Evolutionary conservation across 2,113 vertebrate species (phyloP), one percentile per base, ranked within the genome.

Genomic region (Epinephelus lanceolatus): DNA sequence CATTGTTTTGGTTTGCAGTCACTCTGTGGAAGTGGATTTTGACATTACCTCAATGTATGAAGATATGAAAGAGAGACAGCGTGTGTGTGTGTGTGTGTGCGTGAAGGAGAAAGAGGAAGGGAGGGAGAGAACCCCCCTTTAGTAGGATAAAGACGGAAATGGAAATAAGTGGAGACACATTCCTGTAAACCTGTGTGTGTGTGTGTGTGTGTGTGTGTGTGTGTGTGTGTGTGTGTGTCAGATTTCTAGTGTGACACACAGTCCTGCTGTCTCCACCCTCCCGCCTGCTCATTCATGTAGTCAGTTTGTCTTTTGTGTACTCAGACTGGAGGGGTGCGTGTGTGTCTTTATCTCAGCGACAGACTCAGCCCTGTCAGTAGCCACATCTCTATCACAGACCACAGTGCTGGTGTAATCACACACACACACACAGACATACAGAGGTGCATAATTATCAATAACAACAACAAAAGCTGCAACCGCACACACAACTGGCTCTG

Each of bases 1-100:
- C 90, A 88, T 91, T 91, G 92, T 94, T 93, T 86, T 90, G 87
- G 85, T 91, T 86, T 72, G 78, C 79, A 88, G 78, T 85, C 84
- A 84, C 86, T 85, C 77, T 86, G 81, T 91, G 91, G 91, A 90
- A 92, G 89, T 88, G 80, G 80, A 89, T 91, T 93, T 83, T 89
- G 79, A 92, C 83, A 85, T 87, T 83, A 91, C 90, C 87, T 83
- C 83, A 74, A 80, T 85, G 76, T 68, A 81, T 78, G 77, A 86
- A 88, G 65, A 76, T 78, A 73, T 70, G 62, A 86, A 86, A 53
- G 60, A 67, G 74, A 65, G 75, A 45, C n/a, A 42, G 69, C 49
- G 69, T 56, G 67, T 45, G 42, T 45, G 42, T 45, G 42, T 45
- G 42, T 45, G 42, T 12, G 27, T 27, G 2, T 2, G 27, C 25